phyloP scores from a whole-genome alignment of 2,797 vertebrate genomes.

The Salarias fasciatus region DNA sequence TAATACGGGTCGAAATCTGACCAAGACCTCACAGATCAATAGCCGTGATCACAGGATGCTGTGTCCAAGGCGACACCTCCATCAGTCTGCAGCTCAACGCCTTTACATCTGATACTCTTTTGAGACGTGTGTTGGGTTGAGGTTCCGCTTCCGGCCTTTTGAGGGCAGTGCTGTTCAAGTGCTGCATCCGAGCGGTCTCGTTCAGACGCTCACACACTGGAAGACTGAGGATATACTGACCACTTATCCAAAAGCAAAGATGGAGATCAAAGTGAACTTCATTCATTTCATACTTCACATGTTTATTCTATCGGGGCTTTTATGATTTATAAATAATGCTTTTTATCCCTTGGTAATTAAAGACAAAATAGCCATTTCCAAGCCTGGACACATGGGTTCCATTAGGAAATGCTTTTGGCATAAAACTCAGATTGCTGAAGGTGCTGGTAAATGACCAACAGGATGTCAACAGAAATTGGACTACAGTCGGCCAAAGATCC shows the following conservation, averaged over 20 bases:
- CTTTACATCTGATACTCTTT: slow-evolving; percentile 4
- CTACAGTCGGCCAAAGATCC: too few relatives aligned
- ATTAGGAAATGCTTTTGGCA: too few relatives aligned
- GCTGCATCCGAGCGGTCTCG: neutral
- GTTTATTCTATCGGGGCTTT: too few relatives aligned
- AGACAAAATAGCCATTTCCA: too few relatives aligned
- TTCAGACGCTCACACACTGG: neutral
- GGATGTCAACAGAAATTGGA: too few relatives aligned
- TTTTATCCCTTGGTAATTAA: too few relatives aligned
- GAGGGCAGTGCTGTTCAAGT: slow-evolving; percentile 47
- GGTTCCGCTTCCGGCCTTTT: slow-evolving; percentile 6
- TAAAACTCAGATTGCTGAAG: too few relatives aligned
- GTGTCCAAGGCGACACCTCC: slow-evolving; percentile 17
- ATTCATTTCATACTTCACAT: too few relatives aligned
- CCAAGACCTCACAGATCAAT: slow-evolving; percentile 50
- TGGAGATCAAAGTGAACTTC: neutral
- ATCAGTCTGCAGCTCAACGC: slow-evolving; percentile 15
- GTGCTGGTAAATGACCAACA: too few relatives aligned
- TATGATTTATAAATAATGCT: too few relatives aligned
- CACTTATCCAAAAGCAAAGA: neutral
- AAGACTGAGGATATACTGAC: neutral
- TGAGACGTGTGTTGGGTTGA: neutral
- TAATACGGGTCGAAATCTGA: slow-evolving; percentile 41
- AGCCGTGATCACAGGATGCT: slow-evolving; percentile 47
- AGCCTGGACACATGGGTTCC: too few relatives aligned